Conservation (phyloP, 2,113 vertebrate species). For the Malaclemys terrapin region DNA sequence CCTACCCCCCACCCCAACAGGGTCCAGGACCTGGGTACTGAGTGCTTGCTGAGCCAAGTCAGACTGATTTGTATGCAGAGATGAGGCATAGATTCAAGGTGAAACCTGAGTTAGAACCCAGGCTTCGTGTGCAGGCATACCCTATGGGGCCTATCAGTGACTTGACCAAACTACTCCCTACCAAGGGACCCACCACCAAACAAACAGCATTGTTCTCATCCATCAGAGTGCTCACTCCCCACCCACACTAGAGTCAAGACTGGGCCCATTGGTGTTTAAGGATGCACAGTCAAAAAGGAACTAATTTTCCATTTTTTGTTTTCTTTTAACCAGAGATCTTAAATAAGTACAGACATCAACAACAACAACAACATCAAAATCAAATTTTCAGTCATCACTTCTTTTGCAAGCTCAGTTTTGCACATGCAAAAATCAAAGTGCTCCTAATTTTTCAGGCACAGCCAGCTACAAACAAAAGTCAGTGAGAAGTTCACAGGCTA, state of each 20-base stretch:
- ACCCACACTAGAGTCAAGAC: background rate
- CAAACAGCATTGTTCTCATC: background rate
- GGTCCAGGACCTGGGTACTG: too few species aligned
- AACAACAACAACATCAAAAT: background rate
- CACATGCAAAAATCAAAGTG: slow-evolving; percentile 17
- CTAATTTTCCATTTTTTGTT: background rate
- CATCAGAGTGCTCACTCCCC: background rate
- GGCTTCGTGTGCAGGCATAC: too few species aligned
- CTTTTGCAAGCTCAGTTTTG: background rate
- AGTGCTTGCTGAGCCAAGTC: too few species aligned
- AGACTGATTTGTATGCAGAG: too few species aligned
- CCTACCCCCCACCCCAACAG: too few species aligned
- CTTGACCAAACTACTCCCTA: background rate
- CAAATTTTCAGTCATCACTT: background rate
- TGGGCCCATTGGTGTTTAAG: background rate
- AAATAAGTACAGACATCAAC: background rate
- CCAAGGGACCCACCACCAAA: background rate
- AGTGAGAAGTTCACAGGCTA: background rate
- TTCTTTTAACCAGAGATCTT: background rate
- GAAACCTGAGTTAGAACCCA: background rate
- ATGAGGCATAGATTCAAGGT: background rate
- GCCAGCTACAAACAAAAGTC: background rate
- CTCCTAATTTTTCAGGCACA: background rate
- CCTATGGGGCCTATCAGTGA: background rate
- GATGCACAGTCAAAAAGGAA: background rate